Evolutionary conservation across 2,888 invertebrate genomes (phyloP).

Genomic region (Dinocampus coccinellae): DNA sequence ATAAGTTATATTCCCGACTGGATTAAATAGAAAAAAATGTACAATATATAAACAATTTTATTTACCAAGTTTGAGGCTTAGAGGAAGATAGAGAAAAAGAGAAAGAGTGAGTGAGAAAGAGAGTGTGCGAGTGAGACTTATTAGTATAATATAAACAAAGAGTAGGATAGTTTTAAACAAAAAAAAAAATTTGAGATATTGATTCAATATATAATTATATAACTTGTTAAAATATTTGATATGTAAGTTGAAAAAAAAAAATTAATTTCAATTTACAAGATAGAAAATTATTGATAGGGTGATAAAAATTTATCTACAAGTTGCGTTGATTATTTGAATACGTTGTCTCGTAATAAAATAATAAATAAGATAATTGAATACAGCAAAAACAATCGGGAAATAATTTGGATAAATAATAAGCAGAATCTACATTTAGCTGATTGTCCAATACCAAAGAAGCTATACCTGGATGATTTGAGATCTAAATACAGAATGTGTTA

Average conservation of each 20-base stretch:
- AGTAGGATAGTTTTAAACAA: background rate
- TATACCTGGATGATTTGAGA: background rate
- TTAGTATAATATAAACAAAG: background rate
- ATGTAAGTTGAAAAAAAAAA: no score
- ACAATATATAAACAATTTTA: background rate
- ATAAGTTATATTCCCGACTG: background rate
- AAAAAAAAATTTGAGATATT: no score
- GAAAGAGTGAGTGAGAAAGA: background rate
- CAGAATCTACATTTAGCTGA: background rate
- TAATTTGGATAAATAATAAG: background rate
- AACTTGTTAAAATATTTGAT: no score
- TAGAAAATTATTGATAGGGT: no score
- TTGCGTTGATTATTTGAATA: background rate
- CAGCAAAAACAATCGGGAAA: background rate
- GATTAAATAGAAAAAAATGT: background rate
- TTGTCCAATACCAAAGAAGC: background rate
- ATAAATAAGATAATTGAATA: background rate
- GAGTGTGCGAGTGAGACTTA: background rate
- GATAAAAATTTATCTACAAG: no score
- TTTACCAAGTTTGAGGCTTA: background rate
- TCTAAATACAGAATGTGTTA: slow-evolving; percentile 39
- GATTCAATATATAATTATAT: no score
- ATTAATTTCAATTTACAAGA: no score
- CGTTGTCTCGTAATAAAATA: background rate
- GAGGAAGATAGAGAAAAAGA: background rate